Conservation (phyloP, 2,113 vertebrate genomes). For the Syngnathoides biaculeatus region DNA sequence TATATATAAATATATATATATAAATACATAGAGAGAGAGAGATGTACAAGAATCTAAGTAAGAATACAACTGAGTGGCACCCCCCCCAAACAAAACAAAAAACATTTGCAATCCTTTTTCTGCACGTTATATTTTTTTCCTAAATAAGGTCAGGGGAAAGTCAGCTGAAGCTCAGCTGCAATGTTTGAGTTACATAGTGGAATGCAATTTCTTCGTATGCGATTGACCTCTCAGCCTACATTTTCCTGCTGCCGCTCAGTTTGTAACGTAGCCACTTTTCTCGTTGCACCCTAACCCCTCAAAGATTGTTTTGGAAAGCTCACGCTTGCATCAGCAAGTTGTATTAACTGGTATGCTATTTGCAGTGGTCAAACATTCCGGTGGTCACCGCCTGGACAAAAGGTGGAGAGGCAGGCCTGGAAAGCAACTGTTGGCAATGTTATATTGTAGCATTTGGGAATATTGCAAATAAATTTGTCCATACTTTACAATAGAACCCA, state of each 20-base stretch:
- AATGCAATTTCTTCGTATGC: slow-evolving; percentile 4
- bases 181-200: background rate
- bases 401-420: slow-evolving; percentile 21
- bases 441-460: slow-evolving; percentile 29
- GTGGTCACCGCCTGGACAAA: slow-evolving; percentile 16
- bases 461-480: slow-evolving; percentile 36
- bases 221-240: slow-evolving; percentile 6
- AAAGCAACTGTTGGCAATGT: slow-evolving; percentile 42
- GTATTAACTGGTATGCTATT: slow-evolving; percentile 31
- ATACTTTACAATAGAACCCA: slow-evolving; percentile 49
- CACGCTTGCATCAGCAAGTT: slow-evolving; percentile 36
- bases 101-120: slow-evolving; percentile 35
- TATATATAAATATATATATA: too few relatives aligned
- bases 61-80: slow-evolving; percentile 17
- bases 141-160: slow-evolving; percentile 1
- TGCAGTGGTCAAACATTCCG: slow-evolving; percentile 50
- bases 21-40: too few relatives aligned
- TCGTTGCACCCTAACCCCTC: slow-evolving; percentile 20
- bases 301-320: slow-evolving; percentile 34
- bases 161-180: slow-evolving; percentile 3
- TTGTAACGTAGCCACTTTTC: slow-evolving; percentile 18
- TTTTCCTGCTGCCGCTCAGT: slow-evolving; percentile 1
- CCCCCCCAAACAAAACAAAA: slow-evolving; percentile 24
- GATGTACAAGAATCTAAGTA: too few relatives aligned
- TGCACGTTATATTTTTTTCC: slow-evolving; percentile 8